Evolutionary conservation across 2,797 vertebrate species (phyloP).

Genomic region (Craterocephalus amniculus): DNA sequence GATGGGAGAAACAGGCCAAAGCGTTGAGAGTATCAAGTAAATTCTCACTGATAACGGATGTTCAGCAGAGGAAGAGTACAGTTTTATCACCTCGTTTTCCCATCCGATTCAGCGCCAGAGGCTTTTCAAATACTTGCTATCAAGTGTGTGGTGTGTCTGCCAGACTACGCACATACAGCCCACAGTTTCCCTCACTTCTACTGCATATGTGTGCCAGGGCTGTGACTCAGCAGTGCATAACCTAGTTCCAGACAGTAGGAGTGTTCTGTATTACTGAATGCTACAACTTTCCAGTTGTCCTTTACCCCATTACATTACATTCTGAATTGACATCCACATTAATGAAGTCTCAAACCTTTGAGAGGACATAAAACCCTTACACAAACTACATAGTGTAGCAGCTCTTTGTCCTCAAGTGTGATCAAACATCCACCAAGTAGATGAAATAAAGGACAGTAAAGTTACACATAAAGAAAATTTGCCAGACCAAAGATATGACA

Average conservation of each 20-base stretch:
- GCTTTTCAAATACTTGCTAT: slow-evolving; percentile 40
- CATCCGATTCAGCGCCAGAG: slow-evolving; percentile 38
- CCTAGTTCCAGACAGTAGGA: slow-evolving; percentile 28
- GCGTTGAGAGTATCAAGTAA: slow-evolving; percentile 20
- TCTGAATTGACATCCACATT: neutral
- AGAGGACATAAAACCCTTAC: neutral
- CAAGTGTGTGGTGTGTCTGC: slow-evolving; percentile 22
- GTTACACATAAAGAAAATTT: neutral
- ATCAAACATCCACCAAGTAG: neutral
- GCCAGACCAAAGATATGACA: neutral
- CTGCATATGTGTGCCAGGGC: slow-evolving; percentile 40
- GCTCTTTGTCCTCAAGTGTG: neutral
- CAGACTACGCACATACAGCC: slow-evolving; percentile 8
- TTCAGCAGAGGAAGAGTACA: slow-evolving; percentile 19
- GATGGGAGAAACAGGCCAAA: slow-evolving; percentile 25
- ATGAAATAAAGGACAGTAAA: neutral
- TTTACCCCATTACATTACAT: slow-evolving; percentile 8
- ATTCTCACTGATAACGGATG: slow-evolving; percentile 37
- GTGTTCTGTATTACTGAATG: slow-evolving; percentile 35
- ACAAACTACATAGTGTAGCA: neutral
- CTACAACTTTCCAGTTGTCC: slow-evolving; percentile 5
- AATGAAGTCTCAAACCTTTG: neutral
- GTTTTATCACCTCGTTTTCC: slow-evolving; percentile 43
- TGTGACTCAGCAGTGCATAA: slow-evolving; percentile 43
- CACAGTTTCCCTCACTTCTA: slow-evolving; percentile 28